Evolutionary conservation across 2,888 invertebrate genomes (phyloP).

Genomic region (Sphaeridia pumilis): DNA sequence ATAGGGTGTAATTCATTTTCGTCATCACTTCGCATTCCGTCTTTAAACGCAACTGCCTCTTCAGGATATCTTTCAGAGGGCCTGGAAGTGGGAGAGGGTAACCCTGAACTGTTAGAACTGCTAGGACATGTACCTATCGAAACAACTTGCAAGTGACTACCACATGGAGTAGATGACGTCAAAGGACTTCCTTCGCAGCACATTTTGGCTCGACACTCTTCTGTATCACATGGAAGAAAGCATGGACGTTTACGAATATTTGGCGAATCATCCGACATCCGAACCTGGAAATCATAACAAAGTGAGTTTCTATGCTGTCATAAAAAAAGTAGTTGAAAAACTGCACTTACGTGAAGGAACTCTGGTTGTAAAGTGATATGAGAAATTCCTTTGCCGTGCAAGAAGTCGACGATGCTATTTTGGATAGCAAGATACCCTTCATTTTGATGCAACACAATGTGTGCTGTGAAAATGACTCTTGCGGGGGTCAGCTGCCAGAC

Average conservation of each 20-base stretch:
- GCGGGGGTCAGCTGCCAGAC: constrained; percentile 75
- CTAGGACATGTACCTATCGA: not conserved
- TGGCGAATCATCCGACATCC: constrained; percentile 15
- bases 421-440: constrained; percentile 40
- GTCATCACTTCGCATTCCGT: constrained; percentile 12
- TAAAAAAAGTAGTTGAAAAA: not conserved
- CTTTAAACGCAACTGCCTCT: not conserved
- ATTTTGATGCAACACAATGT: constrained; percentile 60
- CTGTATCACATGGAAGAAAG: constrained; percentile 30
- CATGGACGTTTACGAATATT: constrained; percentile 22
- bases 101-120: not conserved
- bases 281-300: constrained; percentile 10
- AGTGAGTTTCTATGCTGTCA: not conserved
- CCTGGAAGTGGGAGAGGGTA: not conserved
- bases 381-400: constrained; percentile 66
- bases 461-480: constrained; percentile 71
- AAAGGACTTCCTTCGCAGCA: constrained; percentile 20
- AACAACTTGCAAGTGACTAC: constrained; percentile 9
- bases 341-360: constrained; percentile 43
- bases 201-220: constrained; percentile 27
- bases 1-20: constrained; percentile 26
- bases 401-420: constrained; percentile 46
- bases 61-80: not conserved
- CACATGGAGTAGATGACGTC: constrained; percentile 12
- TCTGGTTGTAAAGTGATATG: constrained; percentile 81